A percentile compares a stretch with the other conserved stretches of the same genome.
These are phyloP conservation scores for Linyphia triangularis DNA, from an alignment of 2,888 invertebrate genomes.

Conservation along the genomic window DNA sequence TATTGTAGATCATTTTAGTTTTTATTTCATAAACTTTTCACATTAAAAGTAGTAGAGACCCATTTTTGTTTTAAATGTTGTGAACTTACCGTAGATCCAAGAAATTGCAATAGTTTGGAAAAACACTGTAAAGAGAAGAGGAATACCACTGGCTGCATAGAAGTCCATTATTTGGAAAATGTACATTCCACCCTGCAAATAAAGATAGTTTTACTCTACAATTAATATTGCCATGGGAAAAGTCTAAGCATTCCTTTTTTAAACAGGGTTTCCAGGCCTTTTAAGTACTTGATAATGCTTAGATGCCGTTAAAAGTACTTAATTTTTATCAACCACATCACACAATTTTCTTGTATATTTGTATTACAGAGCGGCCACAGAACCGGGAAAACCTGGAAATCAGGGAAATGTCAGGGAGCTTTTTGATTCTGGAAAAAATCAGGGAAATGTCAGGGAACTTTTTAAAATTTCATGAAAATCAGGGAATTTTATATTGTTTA, in stretches of 20 bases:
- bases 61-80: no score
- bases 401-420: no score
- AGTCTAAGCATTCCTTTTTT: not conserved
- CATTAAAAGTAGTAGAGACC: no score
- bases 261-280: not conserved
- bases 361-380: no score
- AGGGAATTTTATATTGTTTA: no score
- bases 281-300: no score
- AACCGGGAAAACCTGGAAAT: no score
- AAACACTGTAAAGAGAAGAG: constrained; percentile 93
- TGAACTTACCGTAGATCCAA: constrained; percentile 88
- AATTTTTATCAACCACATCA: not conserved
- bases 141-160: constrained; percentile 89
- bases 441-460: no score
- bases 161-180: constrained; percentile 92
- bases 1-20: no score
- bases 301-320: not conserved
- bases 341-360: not conserved
- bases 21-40: no score
- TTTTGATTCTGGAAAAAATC: no score
- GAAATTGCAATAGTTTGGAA: constrained; percentile 93
- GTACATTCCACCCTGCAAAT: constrained; percentile 88
- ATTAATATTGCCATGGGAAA: not conserved
- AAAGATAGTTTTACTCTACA: not conserved
- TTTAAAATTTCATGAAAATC: no score